Evolutionary conservation across 2,888 invertebrate species (phyloP), one percentile per base, ranked within the genome.

Genomic region (Hermaeophaga mercurialis): DNA sequence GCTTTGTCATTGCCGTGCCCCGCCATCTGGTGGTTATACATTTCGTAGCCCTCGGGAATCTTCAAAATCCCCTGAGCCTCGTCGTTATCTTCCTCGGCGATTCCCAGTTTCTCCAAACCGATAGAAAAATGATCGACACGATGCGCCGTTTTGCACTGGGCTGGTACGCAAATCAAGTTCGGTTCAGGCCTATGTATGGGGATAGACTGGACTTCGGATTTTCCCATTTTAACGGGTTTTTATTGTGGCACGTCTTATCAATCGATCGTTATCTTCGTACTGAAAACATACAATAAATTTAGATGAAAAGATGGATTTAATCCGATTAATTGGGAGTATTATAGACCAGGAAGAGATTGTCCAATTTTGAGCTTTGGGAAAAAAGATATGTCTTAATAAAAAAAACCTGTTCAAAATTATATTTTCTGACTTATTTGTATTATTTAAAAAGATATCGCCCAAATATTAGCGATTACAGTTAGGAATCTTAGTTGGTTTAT

Each of bases 1-100:
- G 80, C 78, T 54, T 80, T 78, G 36, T 80, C 80, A 58, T 82
- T 79, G 52, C 79, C 77, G 72, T 88, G 88, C 0, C 88, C 88
- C 41, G 86, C 86, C 7, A 88, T 86, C 75, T 88, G 88, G 61
- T 83, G 82, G 46, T 80, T 80, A 53, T 86, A 75, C 11, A 77
- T 52, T 31, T 61, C 54, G 15, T 47, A 52, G 12, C 45, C 54
- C 14, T 47, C 33, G 3, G 57, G 57, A 14, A 55, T 52, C 2
- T 28, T 12, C 11, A 50, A n/a, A 9, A 28, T 6, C 2, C 43
- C 53, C n/a, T 43, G 46, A 2, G n/a, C 14, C 14, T 52, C 41
- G 36, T 38, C 24, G 9, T 22, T 12, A n/a, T 18, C 28, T 19
- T 53, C 39, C 3, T 17, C 50, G 5, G 39, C 12, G 11, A 45